Base-by-base conservation (phyloP, 2,113 vertebrate genomes). In the Myxocyprinus asiaticus region DNA sequence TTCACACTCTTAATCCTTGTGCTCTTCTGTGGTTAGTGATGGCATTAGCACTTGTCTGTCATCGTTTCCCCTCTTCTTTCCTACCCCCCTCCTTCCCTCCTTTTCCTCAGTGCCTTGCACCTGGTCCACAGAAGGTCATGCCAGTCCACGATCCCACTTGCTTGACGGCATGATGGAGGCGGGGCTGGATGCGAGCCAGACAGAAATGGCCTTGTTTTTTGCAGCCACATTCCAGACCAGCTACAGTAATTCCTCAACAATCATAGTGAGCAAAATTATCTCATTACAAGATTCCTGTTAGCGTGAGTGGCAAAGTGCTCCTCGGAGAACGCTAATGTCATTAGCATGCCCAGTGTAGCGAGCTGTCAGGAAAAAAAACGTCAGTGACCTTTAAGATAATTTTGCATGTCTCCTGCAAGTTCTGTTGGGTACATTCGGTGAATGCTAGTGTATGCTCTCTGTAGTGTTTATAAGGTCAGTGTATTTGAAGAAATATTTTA, bases 101-200 rank as follows among this genome's bases (percentile, higher is more conserved):
- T 70, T 22, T 59, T 65, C 56, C 17, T 51, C 47, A 62, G 22
- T n/a, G 6, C 42, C 50, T 12, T 44, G 42, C 82, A 73, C 76
- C 87, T 82, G 87, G 86, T 84, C 81, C 3, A 79, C 88, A 74
- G 74, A 58, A 74, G 56, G 73, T 50, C 44, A 15, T 64, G 67
- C 43, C 77, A 66, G 33, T 48, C 14, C 17, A 5, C 10, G 2
- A 45, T 17, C 44, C 14, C 33, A 9, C 66, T 22, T n/a, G 15
- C 14, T 33, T 58, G 55, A 58, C 14, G 14, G 6, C 15, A 33
- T 33, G 59, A 50, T 51, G 48, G 33, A 73, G 44, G 14, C 68
- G 3, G 14, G 68, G 47, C 10, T 73, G 70, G 70, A 48, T 48
- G 5, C 9, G 6, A 48, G 44, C 70, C 56, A 73, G 59, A 45